Percentiles rank a stretch among this genome's conserved stretches.
Evolutionary conservation across 2,888 invertebrate species (phyloP).

Genomic region (Limnephilus auricula): DNA sequence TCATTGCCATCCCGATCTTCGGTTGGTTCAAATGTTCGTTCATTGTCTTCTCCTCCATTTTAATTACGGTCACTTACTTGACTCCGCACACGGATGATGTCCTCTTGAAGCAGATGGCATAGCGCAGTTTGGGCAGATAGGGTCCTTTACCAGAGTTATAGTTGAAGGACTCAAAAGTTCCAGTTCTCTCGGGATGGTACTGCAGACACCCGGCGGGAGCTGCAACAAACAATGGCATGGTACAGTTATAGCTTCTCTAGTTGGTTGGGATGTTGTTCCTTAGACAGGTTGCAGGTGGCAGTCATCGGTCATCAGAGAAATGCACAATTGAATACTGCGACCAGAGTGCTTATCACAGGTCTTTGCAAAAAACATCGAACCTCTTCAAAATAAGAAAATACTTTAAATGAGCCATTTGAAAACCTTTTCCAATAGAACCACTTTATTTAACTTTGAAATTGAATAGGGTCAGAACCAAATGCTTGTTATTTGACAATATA

Average conservation of each 20-base stretch:
- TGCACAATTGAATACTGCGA: background rate
- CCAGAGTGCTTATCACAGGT: background rate
- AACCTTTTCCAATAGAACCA: background rate
- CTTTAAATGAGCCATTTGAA: background rate
- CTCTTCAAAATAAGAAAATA: background rate
- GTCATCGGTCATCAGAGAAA: background rate
- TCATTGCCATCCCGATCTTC: too few species aligned
- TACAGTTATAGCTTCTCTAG: background rate
- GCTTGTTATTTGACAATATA: too few species aligned
- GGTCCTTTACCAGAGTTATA: slow-evolving; percentile 77
- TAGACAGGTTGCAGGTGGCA: background rate
- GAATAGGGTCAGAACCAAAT: too few species aligned
- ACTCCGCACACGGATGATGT: slow-evolving; percentile 75
- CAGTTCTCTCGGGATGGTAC: slow-evolving; percentile 79
- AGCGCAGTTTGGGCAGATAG: slow-evolving; percentile 78
- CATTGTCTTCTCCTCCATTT: too few species aligned
- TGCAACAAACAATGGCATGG: background rate
- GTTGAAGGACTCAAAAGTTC: slow-evolving; percentile 81
- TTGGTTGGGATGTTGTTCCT: background rate
- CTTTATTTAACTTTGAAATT: too few species aligned
- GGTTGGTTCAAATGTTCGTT: too few species aligned
- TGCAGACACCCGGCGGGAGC: slow-evolving; percentile 82
- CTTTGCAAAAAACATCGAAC: background rate
- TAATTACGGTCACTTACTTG: slow-evolving; percentile 70
- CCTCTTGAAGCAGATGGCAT: slow-evolving; percentile 82